phyloP scores from a whole-genome alignment of 2,888 invertebrate genomes.

The Eilema griseolum region DNA sequence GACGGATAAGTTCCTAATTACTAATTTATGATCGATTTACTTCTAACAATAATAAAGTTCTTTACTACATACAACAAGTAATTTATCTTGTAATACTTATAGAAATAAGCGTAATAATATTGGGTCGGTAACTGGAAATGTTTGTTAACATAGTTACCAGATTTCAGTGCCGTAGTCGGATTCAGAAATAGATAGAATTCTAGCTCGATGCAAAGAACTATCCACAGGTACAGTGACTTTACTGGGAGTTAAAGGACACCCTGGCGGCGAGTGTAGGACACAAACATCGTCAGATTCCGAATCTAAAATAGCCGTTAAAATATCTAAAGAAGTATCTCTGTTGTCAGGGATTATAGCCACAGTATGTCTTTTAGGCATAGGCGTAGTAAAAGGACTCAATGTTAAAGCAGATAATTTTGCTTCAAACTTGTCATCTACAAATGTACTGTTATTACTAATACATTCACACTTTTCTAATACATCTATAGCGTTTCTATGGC shows the following conservation, averaged over 20 bases:
- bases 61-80: constrained; percentile 21
- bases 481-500: constrained; percentile 65
- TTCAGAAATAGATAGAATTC: constrained; percentile 88
- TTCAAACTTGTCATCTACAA: constrained; percentile 73
- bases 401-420: constrained; percentile 75
- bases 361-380: constrained; percentile 77
- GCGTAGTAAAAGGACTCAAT: constrained; percentile 79
- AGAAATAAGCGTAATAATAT: constrained; percentile 44
- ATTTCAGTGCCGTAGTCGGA: constrained; percentile 91
- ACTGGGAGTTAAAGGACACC: constrained; percentile 82
- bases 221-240: constrained; percentile 89
- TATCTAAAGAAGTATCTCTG: constrained; percentile 76
- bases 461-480: constrained; percentile 74
- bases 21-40: constrained; percentile 16
- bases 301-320: constrained; percentile 81
- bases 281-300: constrained; percentile 81
- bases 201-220: constrained; percentile 88
- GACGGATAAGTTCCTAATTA: constrained; percentile 64
- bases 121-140: constrained; percentile 41
- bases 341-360: constrained; percentile 75
- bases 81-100: constrained; percentile 27
- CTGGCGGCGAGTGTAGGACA: constrained; percentile 78
- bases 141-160: constrained; percentile 85
- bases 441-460: constrained; percentile 62
- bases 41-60: constrained; percentile 8